Conservation (phyloP, 2,113 vertebrate genomes). For the Etia nguti region DNA sequence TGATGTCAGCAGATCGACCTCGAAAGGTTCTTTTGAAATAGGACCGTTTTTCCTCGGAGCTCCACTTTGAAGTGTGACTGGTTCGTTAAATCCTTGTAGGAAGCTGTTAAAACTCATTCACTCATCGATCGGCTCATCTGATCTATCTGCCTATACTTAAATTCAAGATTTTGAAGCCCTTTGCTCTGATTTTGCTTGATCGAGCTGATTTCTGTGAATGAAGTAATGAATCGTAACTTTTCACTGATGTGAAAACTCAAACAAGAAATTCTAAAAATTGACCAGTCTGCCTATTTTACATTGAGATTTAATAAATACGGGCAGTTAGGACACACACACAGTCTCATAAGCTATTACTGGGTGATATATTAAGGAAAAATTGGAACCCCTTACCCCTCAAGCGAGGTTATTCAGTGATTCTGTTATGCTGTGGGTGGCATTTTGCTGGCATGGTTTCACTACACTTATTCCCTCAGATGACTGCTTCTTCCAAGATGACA, state of each 20-base stretch:
- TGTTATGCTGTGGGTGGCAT: background rate
- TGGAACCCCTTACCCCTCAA: background rate
- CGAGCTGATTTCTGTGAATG: background rate
- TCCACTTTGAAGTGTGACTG: background rate
- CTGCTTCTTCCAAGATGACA: background rate
- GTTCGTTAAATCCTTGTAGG: background rate
- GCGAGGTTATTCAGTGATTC: background rate
- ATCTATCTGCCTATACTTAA: background rate
- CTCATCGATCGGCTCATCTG: background rate
- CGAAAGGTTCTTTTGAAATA: background rate
- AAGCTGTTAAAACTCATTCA: background rate
- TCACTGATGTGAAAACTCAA: background rate
- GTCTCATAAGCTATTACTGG: background rate
- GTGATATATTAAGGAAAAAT: background rate
- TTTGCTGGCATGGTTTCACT: background rate
- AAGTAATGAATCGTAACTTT: background rate
- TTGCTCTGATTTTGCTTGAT: background rate
- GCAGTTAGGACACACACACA: background rate
- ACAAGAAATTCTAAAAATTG: background rate
- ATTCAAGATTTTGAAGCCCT: background rate
- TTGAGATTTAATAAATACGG: background rate
- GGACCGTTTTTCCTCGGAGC: background rate
- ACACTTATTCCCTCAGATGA: background rate
- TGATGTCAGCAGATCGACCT: conserved; percentile 13
- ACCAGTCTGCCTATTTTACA: background rate